Conservation (phyloP, 2,888 invertebrate species). For the Tetropium fuscum region DNA sequence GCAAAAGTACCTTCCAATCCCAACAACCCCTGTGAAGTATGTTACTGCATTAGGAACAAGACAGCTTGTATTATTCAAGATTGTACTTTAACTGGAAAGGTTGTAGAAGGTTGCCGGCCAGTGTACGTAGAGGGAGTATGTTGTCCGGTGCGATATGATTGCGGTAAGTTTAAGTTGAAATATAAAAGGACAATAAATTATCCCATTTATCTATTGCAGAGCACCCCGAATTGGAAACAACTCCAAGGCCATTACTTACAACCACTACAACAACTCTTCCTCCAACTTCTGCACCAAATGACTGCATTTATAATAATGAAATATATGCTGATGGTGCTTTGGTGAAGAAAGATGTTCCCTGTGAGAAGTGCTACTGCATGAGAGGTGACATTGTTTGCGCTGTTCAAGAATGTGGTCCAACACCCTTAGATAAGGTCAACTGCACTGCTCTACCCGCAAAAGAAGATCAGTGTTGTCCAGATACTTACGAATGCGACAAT, state of each 20-base stretch:
- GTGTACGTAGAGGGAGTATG: slow-evolving; percentile 92
- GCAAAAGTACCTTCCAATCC: slow-evolving; percentile 88
- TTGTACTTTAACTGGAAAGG: slow-evolving; percentile 79
- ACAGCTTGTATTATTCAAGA: slow-evolving; percentile 96
- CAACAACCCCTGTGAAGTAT: slow-evolving; percentile 92
- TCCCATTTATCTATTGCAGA: slow-evolving; percentile 67
- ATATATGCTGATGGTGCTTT: slow-evolving; percentile 85
- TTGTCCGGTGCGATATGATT: slow-evolving; percentile 93
- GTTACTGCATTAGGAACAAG: slow-evolving; percentile 94
- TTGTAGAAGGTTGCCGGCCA: slow-evolving; percentile 89
- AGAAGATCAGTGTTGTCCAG: slow-evolving; percentile 90
- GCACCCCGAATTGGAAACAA: slow-evolving; percentile 75
- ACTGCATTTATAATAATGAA: slow-evolving; percentile 80
- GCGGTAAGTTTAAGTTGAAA: slow-evolving; percentile 74
- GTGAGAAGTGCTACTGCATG: slow-evolving; percentile 96
- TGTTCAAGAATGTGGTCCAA: slow-evolving; percentile 86
- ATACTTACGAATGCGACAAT: slow-evolving; percentile 88
- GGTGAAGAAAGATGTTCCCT: slow-evolving; percentile 82
- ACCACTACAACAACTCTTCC: slow-evolving; percentile 73
- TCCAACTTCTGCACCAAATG: slow-evolving; percentile 77
- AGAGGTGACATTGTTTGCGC: slow-evolving; percentile 92
- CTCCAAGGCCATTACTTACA: slow-evolving; percentile 68
- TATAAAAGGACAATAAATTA: not conserved
- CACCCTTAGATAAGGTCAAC: slow-evolving; percentile 84
- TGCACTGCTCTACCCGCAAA: slow-evolving; percentile 83